A percentile compares a stretch with the other conserved stretches of the same genome.
Evolutionary conservation across 2,113 vertebrate species (phyloP).

Genomic region (Laticauda colubrina): DNA sequence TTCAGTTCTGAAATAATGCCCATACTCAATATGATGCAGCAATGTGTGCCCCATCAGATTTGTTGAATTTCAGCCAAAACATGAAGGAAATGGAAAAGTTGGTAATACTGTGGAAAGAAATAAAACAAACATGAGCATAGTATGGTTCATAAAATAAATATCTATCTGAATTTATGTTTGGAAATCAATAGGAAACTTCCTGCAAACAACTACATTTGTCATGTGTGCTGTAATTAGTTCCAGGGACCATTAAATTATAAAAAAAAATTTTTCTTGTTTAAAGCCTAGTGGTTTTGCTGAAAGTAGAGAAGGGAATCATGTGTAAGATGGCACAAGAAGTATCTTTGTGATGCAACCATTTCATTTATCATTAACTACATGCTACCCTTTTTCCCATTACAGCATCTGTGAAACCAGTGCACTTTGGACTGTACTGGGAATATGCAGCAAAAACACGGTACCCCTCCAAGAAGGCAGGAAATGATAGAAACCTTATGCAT

Average conservation of each 20-base stretch:
- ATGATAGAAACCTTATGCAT: constrained; percentile 80
- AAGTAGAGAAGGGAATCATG: constrained; percentile 26
- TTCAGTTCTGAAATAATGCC: constrained; percentile 29
- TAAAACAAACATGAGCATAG: background rate
- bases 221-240: constrained; percentile 25
- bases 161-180: background rate
- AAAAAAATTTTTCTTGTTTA: constrained; percentile 13
- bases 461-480: constrained; percentile 88
- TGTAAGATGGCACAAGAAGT: background rate
- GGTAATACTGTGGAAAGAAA: constrained; percentile 44
- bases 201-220: constrained; percentile 18
- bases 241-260: constrained; percentile 18
- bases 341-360: constrained; percentile 21
- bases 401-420: constrained; percentile 64
- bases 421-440: constrained; percentile 80
- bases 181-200: constrained; percentile 30
- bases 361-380: background rate
- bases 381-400: constrained; percentile 77
- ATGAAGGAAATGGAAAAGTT: constrained; percentile 41
- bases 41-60: constrained; percentile 21
- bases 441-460: constrained; percentile 95
- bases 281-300: background rate
- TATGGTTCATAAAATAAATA: constrained; percentile 34
- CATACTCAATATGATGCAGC: constrained; percentile 23
- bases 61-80: constrained; percentile 27